These are phyloP conservation scores for Nemotelus pantherinus DNA, from an alignment of 2,888 invertebrate species.

Conservation along the genomic window DNA sequence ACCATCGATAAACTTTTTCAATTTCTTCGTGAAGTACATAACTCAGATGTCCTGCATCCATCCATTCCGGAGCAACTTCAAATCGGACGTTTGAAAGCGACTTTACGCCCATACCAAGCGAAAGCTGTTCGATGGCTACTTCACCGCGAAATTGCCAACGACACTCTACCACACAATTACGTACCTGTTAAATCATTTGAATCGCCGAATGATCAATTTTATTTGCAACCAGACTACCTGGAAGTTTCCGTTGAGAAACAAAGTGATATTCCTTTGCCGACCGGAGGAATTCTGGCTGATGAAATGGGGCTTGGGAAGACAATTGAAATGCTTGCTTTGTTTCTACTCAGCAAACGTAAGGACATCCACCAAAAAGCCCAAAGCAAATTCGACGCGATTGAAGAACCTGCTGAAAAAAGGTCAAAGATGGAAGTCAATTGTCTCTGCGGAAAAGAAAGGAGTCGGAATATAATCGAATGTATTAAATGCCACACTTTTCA, in stretches of 20 bases:
- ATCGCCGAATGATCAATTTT: constrained; percentile 51
- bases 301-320: constrained; percentile 88
- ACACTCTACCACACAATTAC: constrained; percentile 44
- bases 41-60: constrained; percentile 48
- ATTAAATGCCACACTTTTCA: constrained; percentile 69
- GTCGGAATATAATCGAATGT: constrained; percentile 66
- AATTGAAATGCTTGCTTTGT: constrained; percentile 75
- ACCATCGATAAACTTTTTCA: constrained; percentile 57
- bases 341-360: constrained; percentile 66
- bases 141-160: constrained; percentile 65
- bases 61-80: constrained; percentile 55
- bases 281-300: constrained; percentile 80
- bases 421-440: constrained; percentile 54
- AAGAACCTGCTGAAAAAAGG: constrained; percentile 38
- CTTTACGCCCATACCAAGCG: constrained; percentile 72
- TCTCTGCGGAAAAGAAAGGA: constrained; percentile 59
- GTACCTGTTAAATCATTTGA: constrained; percentile 50
- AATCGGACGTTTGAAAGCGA: constrained; percentile 65
- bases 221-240: constrained; percentile 57
- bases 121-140: constrained; percentile 77
- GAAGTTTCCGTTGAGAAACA: constrained; percentile 57
- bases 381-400: not conserved
- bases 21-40: constrained; percentile 53
- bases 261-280: constrained; percentile 61
- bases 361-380: not conserved